Conservation (phyloP, 2,113 vertebrate species). For the Phrynocephalus versicolor region DNA sequence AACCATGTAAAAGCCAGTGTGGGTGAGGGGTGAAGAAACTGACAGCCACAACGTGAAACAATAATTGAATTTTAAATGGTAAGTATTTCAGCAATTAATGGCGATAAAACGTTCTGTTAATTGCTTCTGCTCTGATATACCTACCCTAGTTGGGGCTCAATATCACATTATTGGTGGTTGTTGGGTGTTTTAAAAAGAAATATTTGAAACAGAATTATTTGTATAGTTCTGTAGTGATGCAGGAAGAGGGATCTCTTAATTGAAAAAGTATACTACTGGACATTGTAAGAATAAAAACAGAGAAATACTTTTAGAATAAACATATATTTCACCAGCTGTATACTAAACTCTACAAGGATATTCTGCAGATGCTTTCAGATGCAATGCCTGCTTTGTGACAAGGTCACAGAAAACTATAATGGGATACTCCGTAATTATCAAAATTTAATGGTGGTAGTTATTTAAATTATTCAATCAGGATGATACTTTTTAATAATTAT, state of each 20-base stretch:
- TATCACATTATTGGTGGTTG: not conserved
- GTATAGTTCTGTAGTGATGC: slow-evolving; percentile 17
- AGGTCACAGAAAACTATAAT: not conserved
- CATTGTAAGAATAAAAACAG: slow-evolving; percentile 9
- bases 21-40: slow-evolving; percentile 56
- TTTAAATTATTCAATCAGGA: not conserved
- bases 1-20: slow-evolving; percentile 17
- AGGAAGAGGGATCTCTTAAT: slow-evolving; percentile 15
- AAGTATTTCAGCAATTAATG: slow-evolving; percentile 47
- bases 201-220: slow-evolving; percentile 28
- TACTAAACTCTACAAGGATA: not conserved
- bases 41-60: slow-evolving; percentile 56
- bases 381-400: not conserved
- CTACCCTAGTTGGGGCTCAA: slow-evolving; percentile 64
- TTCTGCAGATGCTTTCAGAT: no score
- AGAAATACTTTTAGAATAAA: not conserved
- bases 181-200: slow-evolving; percentile 39
- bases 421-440: no score
- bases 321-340: not conserved
- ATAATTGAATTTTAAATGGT: slow-evolving; percentile 63
- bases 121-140: slow-evolving; percentile 54
- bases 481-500: no score
- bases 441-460: no score
- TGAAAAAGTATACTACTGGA: not conserved
- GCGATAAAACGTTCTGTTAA: slow-evolving; percentile 62